Evolutionary conservation across 2,113 vertebrate species (phyloP).

Genomic region (Columba livia): DNA sequence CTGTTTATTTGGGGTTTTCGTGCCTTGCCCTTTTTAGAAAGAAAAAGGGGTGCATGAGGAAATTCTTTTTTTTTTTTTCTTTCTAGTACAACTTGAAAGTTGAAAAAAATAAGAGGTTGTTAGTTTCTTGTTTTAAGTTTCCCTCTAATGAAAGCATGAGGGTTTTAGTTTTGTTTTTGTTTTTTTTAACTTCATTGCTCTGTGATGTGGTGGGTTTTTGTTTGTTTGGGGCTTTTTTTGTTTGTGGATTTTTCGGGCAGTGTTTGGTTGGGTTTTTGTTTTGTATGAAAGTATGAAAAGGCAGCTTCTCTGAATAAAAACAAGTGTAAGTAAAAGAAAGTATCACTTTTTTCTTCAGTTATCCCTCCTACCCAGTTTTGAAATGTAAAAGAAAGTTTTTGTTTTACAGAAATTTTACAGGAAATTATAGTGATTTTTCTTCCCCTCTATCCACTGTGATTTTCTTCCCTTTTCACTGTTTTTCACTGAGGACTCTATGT

Average conservation of each 20-base stretch:
- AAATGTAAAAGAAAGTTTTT: neutral
- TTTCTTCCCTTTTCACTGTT: neutral
- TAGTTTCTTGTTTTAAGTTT: neutral
- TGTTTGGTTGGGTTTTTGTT: no score
- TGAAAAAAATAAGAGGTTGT: neutral
- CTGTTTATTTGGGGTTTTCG: rapidly evolving
- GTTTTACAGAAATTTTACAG: neutral
- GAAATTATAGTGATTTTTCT: neutral
- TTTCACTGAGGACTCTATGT: neutral
- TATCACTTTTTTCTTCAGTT: neutral
- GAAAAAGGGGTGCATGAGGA: neutral
- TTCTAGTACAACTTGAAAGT: neutral
- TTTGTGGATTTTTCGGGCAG: neutral
- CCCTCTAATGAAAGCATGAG: neutral
- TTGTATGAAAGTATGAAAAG: neutral
- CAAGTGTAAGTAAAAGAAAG: neutral
- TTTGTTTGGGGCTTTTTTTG: neutral
- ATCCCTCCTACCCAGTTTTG: neutral
- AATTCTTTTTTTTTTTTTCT: neutral
- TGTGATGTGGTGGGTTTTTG: neutral
- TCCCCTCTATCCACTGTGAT: neutral
- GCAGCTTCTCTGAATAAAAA: neutral
- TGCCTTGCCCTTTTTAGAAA: neutral
- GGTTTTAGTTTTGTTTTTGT: neutral
- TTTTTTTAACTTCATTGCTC: neutral